Evolutionary conservation across 2,888 invertebrate species (phyloP).

Genomic region (Parascotia fuliginaria): DNA sequence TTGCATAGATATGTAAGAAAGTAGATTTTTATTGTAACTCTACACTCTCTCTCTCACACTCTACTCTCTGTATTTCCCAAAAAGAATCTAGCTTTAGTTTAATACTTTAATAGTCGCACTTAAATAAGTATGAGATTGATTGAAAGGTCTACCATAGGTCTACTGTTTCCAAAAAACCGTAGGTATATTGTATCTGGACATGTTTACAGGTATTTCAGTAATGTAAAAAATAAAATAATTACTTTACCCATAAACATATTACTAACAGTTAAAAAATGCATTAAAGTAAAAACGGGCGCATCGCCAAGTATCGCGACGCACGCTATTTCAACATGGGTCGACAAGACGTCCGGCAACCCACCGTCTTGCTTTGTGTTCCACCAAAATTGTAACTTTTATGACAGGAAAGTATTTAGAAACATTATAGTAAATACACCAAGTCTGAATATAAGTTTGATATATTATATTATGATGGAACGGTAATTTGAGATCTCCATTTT

Average conservation of each 20-base stretch:
- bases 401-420: constrained; percentile 21
- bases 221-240: constrained; percentile 53
- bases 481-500: neutral
- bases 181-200: constrained; percentile 26
- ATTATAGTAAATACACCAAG: constrained; percentile 7
- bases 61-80: no score
- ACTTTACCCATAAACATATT: constrained; percentile 57
- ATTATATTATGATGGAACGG: no score
- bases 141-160: no score
- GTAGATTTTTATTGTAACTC: no score
- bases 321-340: constrained; percentile 68
- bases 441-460: no score
- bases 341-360: constrained; percentile 49
- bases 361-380: constrained; percentile 50
- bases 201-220: constrained; percentile 40
- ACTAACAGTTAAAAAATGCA: constrained; percentile 63
- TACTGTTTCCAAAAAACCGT: no score
- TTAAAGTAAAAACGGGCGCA: constrained; percentile 67
- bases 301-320: constrained; percentile 71
- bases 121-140: no score
- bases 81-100: no score
- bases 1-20: no score
- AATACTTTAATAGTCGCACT: no score
- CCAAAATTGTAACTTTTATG: constrained; percentile 27
- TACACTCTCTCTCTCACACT: no score